phyloP scores from a whole-genome alignment of 2,113 vertebrate genomes.

The Ovibos moschatus region DNA sequence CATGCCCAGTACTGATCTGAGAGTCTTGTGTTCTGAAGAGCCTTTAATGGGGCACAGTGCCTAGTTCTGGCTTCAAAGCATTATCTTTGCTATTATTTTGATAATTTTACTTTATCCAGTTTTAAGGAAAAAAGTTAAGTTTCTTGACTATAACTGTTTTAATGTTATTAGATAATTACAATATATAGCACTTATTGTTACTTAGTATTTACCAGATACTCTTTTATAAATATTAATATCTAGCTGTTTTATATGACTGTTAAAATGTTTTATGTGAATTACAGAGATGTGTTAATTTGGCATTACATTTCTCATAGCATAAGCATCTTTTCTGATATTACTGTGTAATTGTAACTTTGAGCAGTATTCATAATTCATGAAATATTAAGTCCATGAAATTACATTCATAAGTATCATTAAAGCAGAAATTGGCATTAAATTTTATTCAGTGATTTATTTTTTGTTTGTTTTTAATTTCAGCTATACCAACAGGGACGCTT shows the following conservation, averaged over 20 bases:
- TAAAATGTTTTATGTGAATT: slow-evolving; percentile 8
- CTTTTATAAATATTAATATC: neutral
- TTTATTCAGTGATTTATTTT: neutral
- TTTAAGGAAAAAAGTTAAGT: neutral
- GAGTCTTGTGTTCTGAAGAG: neutral
- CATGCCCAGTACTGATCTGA: neutral
- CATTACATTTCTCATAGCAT: neutral
- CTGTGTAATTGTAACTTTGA: slow-evolving; percentile 11
- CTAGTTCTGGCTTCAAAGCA: neutral
- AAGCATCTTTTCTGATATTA: neutral
- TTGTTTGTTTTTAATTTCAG: slow-evolving; percentile 76
- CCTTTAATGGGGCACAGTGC: neutral
- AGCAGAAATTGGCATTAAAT: slow-evolving; percentile 24
- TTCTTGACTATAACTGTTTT: neutral
- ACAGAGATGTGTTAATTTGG: neutral
- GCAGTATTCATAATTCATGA: neutral
- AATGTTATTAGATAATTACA: neutral
- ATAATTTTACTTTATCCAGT: neutral
- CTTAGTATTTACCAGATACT: neutral
- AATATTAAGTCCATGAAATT: neutral
- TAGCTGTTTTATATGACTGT: neutral
- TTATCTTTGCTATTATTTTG: slow-evolving; percentile 10
- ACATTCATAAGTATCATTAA: neutral
- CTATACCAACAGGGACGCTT: slow-evolving; percentile 99
- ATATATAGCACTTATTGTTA: neutral